phyloP scores from a whole-genome alignment of 2,888 invertebrate genomes.

The Rhabditophanes sp. region DNA sequence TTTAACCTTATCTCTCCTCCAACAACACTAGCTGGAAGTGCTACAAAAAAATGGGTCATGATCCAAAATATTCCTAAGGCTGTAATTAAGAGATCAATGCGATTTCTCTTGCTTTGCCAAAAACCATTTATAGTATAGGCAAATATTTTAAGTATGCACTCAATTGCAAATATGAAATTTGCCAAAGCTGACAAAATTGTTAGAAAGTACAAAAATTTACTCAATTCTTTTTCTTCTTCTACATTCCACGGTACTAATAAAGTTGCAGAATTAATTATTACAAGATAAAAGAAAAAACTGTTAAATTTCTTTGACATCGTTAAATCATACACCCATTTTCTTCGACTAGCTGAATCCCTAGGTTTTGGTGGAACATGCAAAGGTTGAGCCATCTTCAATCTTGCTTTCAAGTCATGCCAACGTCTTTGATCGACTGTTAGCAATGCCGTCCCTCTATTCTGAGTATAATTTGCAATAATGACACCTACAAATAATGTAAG shows the following conservation, averaged over 20 bases:
- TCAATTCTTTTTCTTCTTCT: slow-evolving; percentile 54
- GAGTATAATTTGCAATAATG: slow-evolving; percentile 97
- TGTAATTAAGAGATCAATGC: slow-evolving; percentile 91
- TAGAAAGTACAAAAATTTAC: slow-evolving; percentile 58
- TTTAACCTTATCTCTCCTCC: slow-evolving; percentile 47
- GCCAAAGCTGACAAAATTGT: slow-evolving; percentile 72
- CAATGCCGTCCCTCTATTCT: slow-evolving; percentile 94
- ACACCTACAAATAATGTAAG: slow-evolving; percentile 95
- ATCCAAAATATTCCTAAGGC: slow-evolving; percentile 85
- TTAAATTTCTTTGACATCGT: slow-evolving; percentile 91
- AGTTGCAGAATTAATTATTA: slow-evolving; percentile 76
- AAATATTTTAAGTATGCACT: slow-evolving; percentile 87
- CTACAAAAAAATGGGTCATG: slow-evolving; percentile 54
- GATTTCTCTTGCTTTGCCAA: slow-evolving; percentile 93
- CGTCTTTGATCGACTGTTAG: slow-evolving; percentile 93
- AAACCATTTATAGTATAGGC: slow-evolving; percentile 94
- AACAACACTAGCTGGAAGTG: slow-evolving; percentile 19
- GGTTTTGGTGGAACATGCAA: slow-evolving; percentile 89
- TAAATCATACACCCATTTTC: slow-evolving; percentile 88
- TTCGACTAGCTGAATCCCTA: slow-evolving; percentile 53
- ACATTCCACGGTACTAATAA: slow-evolving; percentile 50
- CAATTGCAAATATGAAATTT: slow-evolving; percentile 79
- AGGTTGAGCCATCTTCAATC: slow-evolving; percentile 95
- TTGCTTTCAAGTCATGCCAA: slow-evolving; percentile 96
- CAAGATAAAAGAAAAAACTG: no score